Base-by-base conservation (phyloP, 2,888 invertebrate genomes). In the Phlogophora meticulosa region DNA sequence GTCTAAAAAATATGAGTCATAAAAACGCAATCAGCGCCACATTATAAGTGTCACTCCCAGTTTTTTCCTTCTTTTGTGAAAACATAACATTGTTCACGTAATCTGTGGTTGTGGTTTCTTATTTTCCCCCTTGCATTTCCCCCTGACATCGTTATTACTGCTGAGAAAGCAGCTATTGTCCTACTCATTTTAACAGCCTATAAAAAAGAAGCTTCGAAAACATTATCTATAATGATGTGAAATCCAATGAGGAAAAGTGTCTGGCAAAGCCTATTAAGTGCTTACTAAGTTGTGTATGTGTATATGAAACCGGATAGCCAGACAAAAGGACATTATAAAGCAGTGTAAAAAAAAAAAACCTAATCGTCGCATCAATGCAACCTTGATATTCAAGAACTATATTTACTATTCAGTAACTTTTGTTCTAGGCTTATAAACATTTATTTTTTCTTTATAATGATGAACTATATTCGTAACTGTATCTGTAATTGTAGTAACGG, bases 131-230 rank as follows among this genome's bases (percentile, higher is more conserved):
- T 51, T 60, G 52, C 24, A 63, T 58, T 66, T 70, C 20, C 7
- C 22, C 10, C 15, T 63, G 53, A 68, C 52, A 56, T 56, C 58
- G 46, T 78, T 68, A 63, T 63, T 61, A 55, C 36, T 65, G 32
- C 43, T 38, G 43, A 24, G 43, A 52, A 63, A 66, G 65, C 62
- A 58, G 64, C 49, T 62, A 72, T 67, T 75, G 61, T 61, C 51
- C 43, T 59, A 68, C 63, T 72, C 59, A 57, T 72, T 80, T 80
- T 76, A 69, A 72, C 56, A 57, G 70, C 70, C 72, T 51, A 68
- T 78, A 80, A 75, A 80, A 66, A 49, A 56, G 68, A 64, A 63
- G 46, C 64, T 58, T 43, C 59, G 60, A 58, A 68, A 64, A 64
- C 49, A 72, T 67, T 58, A 42, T 69, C 56, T 66, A 4, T 56